Evolutionary conservation across 2,113 vertebrate genomes (phyloP), one percentile per base, ranked within the genome.

Genomic region (Salminus brasiliensis): DNA sequence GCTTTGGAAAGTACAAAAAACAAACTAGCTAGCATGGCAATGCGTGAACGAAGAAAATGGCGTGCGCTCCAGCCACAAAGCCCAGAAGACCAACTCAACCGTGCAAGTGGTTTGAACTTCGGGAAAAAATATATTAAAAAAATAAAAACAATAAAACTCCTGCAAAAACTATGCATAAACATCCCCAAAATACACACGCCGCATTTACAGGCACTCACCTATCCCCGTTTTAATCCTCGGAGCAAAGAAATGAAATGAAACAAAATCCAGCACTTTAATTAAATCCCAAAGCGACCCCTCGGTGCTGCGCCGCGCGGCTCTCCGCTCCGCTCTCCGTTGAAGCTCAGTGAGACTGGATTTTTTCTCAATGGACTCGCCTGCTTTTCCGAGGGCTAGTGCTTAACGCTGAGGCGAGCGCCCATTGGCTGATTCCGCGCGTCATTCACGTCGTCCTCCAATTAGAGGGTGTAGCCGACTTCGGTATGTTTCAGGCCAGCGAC

Each of bases 311-410:
- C 62, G 55, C 29, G 72, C 82, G 82, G 85, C 79, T 83, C 86
- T 80, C 68, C 77, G 76, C 62, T 81, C 87, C 81, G 67, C 49
- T 74, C 67, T 67, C 87, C 74, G 52, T 12, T 34, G 27, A 57
- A 79, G 67, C 86, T 71, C 55, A 83, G 78, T 83, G 83, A 86
- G 76, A 81, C 87, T 88, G 80, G 84, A 82, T 82, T 82, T 86
- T 90, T 92, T 86, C 76, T 91, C 90, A 94, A 94, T 93, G 91
- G 88, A 87, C 84, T 80, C 74, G 79, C 81, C 74, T 27, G 78
- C 41, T 80, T 81, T 84, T 74, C 66, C 70, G 82, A 52, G 59
- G 80, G 78, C 66, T 10, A 76, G 6, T 4, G 41, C 25, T 62
- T 15, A 49, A 76, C 32, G 34, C 23, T 30, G 7, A 16, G 52